A percentile compares a stretch with the other conserved stretches of the same genome.
These are phyloP conservation scores for Lomographa bimaculata DNA, from an alignment of 2,888 invertebrate genomes.

Conservation along the genomic window DNA sequence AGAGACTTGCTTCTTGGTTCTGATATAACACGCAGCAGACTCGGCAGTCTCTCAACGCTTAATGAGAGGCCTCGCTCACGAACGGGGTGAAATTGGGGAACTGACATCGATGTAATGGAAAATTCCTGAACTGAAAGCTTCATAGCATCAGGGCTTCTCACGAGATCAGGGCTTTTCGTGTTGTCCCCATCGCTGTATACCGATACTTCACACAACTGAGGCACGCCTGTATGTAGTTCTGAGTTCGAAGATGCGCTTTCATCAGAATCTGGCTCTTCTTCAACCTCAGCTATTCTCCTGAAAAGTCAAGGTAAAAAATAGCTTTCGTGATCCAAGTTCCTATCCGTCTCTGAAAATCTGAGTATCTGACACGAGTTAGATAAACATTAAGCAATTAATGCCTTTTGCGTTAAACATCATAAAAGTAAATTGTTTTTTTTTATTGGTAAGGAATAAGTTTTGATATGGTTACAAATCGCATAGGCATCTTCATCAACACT, in stretches of 20 bases:
- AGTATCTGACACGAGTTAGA: too few relatives aligned
- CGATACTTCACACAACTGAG: conserved; percentile 44
- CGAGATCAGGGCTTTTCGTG: conserved; percentile 35
- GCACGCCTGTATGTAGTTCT: conserved; percentile 33
- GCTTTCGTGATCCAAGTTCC: too few relatives aligned
- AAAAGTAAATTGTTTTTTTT: too few relatives aligned
- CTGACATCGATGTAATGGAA: conserved; percentile 35
- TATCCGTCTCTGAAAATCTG: too few relatives aligned
- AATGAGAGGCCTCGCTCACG: conserved; percentile 68
- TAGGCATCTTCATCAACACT: too few relatives aligned
- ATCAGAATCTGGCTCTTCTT: conserved; percentile 44
- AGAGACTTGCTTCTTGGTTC: conserved; percentile 73
- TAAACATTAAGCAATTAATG: too few relatives aligned
- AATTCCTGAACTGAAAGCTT: conserved; percentile 5
- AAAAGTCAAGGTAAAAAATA: conserved; percentile 28
- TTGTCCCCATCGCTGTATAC: conserved; percentile 54
- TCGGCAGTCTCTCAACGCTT: conserved; percentile 59
- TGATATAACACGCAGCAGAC: conserved; percentile 46
- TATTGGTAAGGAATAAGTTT: too few relatives aligned
- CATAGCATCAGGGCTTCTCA: conserved; percentile 8
- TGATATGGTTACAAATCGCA: conserved; percentile 4
- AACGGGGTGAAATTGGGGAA: conserved; percentile 40
- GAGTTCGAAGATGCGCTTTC: conserved; percentile 54
- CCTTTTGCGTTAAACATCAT: too few relatives aligned
- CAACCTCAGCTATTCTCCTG: conserved; percentile 57